These are phyloP conservation scores for Erythrocebus patas DNA, from an alignment of 2,113 vertebrate genomes.

Conservation along the genomic window DNA sequence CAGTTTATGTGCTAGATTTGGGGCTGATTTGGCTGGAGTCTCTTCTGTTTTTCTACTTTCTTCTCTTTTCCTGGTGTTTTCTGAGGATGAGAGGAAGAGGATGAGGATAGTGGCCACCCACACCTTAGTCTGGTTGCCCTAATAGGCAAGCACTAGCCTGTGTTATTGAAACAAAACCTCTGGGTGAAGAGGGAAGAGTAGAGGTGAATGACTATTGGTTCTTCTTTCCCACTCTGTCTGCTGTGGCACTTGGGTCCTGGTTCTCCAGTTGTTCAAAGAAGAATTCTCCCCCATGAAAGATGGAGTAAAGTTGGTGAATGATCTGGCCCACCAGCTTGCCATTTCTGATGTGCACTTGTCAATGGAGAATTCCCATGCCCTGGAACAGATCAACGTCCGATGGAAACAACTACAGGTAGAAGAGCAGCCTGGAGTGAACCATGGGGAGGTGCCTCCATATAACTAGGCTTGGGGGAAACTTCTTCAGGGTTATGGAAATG, in stretches of 20 bases:
- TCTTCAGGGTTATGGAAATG: background rate
- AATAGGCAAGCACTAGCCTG: background rate
- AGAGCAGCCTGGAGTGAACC: background rate
- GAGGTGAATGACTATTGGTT: conserved; percentile 38
- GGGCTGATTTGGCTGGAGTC: background rate
- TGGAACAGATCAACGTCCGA: conserved; percentile 95
- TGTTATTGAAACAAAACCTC: background rate
- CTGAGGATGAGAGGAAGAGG: background rate
- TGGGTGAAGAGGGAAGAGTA: background rate
- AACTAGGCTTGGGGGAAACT: background rate
- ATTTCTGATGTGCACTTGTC: conserved; percentile 97
- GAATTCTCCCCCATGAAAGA: conserved; percentile 95
- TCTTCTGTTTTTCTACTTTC: background rate
- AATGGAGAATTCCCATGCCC: conserved; percentile 92
- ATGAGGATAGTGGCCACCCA: background rate
- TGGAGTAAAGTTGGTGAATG: conserved; percentile 94
- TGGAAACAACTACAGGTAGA: conserved; percentile 98
- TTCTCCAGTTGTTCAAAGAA: conserved; percentile 93
- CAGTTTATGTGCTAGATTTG: conserved; percentile 10
- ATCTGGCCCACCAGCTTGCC: conserved; percentile 96
- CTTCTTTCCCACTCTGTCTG: conserved; percentile 6
- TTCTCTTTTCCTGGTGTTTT: conserved; percentile 41
- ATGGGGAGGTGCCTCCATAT: background rate
- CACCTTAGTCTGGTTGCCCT: background rate
- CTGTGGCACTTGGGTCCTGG: background rate